Evolutionary conservation across 2,888 invertebrate species (phyloP).

Genomic region (Tupiocoris notatus): DNA sequence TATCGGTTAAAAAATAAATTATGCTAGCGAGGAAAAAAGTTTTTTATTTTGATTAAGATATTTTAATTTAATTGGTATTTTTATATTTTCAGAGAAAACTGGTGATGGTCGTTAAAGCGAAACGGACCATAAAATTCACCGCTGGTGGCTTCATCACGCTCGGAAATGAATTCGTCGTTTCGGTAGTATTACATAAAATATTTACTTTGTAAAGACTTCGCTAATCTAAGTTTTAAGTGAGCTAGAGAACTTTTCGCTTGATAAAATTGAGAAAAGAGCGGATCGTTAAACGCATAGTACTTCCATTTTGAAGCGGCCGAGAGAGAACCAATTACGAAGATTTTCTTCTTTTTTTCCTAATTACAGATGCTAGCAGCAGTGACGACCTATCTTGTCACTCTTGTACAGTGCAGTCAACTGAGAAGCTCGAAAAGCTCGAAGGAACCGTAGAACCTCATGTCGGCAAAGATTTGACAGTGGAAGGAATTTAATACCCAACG

Average conservation of each 20-base stretch:
- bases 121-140: constrained; percentile 1
- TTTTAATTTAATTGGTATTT: background rate
- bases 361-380: constrained; percentile 15
- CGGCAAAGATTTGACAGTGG: too few species aligned
- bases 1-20: background rate
- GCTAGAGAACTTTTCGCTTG: too few species aligned
- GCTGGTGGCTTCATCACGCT: constrained; percentile 9
- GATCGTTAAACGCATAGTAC: too few species aligned
- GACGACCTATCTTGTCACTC: background rate
- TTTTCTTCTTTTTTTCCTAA: too few species aligned
- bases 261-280: too few species aligned
- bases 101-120: constrained; percentile 1
- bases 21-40: too few species aligned
- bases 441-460: too few species aligned
- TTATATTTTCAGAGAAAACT: constrained; percentile 1
- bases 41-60: background rate
- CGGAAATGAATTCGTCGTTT: constrained; percentile 10
- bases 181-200: background rate
- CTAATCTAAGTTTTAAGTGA: too few species aligned
- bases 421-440: background rate
- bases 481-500: too few species aligned
- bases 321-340: too few species aligned
- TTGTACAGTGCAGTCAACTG: constrained; percentile 14
- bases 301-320: too few species aligned
- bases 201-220: too few species aligned